phyloP scores from a whole-genome alignment of 2,888 invertebrate genomes.

The Conistra vaccinii region DNA sequence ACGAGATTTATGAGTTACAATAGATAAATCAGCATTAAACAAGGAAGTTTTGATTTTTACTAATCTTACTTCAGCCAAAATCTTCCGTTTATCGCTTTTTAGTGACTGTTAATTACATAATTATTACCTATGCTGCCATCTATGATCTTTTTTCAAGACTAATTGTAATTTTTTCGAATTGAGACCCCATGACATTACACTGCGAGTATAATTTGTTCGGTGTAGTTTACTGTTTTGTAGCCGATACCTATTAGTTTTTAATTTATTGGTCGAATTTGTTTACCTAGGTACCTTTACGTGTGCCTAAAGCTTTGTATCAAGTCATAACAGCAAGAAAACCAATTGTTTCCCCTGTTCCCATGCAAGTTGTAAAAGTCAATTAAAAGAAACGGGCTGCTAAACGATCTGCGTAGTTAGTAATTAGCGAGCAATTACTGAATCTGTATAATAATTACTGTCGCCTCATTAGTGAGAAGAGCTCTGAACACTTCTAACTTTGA shows the following conservation, averaged over 20 bases:
- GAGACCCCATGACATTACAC: too few species aligned
- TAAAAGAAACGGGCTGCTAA: slow-evolving; percentile 8
- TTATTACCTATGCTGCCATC: too few species aligned
- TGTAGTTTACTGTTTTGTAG: neutral
- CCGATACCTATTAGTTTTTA: neutral
- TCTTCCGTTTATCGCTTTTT: too few species aligned
- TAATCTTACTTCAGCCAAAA: too few species aligned
- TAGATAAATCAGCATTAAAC: too few species aligned
- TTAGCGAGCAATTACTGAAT: slow-evolving; percentile 21
- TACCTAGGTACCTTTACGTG: neutral
- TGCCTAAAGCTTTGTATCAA: too few species aligned
- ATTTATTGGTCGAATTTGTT: slow-evolving; percentile 8
- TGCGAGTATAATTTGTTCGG: neutral
- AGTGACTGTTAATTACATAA: too few species aligned
- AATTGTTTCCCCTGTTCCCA: neutral
- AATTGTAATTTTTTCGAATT: too few species aligned
- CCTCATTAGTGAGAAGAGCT: slow-evolving; percentile 20
- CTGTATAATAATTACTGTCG: slow-evolving; percentile 28
- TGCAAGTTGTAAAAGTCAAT: slow-evolving; percentile 20
- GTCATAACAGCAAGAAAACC: neutral
- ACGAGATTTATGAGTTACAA: too few species aligned
- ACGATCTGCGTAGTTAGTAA: slow-evolving; percentile 29
- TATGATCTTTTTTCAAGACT: too few species aligned
- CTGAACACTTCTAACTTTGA: neutral
- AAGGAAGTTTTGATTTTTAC: too few species aligned